phyloP scores from a whole-genome alignment of 1,140 invertebrate genomes.

The Papilio machaon region DNA sequence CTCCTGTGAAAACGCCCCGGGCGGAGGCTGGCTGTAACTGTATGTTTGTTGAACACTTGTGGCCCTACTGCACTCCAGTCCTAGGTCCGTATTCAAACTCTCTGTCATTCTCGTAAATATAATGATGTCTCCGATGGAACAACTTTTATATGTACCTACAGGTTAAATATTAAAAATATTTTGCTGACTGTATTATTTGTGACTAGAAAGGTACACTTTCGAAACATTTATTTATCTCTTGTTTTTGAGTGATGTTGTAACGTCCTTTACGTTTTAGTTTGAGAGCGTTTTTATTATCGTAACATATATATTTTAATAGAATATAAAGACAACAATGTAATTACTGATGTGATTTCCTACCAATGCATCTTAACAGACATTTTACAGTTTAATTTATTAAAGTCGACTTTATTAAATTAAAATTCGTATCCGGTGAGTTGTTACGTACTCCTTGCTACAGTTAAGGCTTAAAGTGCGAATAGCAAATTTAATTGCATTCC shows the following conservation, averaged over 20 bases:
- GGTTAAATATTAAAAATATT: background rate
- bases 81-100: background rate
- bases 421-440: background rate
- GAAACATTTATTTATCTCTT: too few relatives aligned
- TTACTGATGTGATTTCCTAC: too few relatives aligned
- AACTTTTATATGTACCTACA: background rate
- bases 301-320: too few relatives aligned
- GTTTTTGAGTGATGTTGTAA: too few relatives aligned
- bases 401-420: background rate
- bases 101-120: background rate
- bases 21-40: background rate
- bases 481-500: slow-evolving; percentile 11
- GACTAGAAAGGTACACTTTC: too few relatives aligned
- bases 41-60: slow-evolving; percentile 17
- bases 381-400: background rate
- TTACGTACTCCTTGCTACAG: background rate
- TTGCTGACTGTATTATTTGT: too few relatives aligned
- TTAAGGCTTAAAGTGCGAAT: background rate
- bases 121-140: background rate
- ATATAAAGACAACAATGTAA: too few relatives aligned
- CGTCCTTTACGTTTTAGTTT: too few relatives aligned
- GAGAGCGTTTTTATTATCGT: too few relatives aligned
- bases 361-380: background rate
- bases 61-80: background rate
- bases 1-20: background rate